A percentile compares a stretch with the other conserved stretches of the same genome.
phyloP scores from a whole-genome alignment of 2,113 vertebrate species.

The Percopsis transmontana region DNA sequence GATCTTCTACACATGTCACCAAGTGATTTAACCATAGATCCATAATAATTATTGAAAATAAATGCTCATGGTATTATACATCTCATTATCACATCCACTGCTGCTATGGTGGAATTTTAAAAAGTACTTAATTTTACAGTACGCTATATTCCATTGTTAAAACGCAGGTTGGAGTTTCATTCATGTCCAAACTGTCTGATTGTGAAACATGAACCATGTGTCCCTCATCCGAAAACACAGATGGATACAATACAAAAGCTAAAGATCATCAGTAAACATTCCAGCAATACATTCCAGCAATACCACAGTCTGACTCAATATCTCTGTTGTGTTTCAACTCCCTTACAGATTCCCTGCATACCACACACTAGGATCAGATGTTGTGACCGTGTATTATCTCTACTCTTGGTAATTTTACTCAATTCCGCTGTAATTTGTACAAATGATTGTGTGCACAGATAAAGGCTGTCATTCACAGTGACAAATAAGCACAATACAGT shows the following conservation, averaged over 20 bases:
- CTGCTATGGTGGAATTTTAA: neutral
- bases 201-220: conserved; percentile 37
- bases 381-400: conserved; percentile 47
- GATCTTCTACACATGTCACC: too few relatives aligned
- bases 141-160: neutral
- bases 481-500: too few relatives aligned
- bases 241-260: conserved; percentile 32
- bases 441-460: neutral
- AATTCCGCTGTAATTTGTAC: conserved; percentile 17
- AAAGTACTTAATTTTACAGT: neutral
- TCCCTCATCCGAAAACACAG: conserved; percentile 38
- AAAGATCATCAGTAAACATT: conserved; percentile 67
- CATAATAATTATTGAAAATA: neutral
- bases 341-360: conserved; percentile 68
- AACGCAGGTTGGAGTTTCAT: neutral
- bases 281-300: conserved; percentile 69
- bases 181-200: conserved; percentile 24
- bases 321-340: conserved; percentile 57
- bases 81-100: conserved; percentile 4
- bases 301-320: conserved; percentile 68
- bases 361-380: conserved; percentile 66
- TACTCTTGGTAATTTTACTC: conserved; percentile 32
- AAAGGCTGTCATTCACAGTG: neutral
- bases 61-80: neutral
- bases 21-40: too few relatives aligned